Percentiles rank a stretch among this genome's conserved stretches.
Evolutionary conservation across 2,797 vertebrate species (phyloP).

Genomic region (Cephalopachus bancanus): DNA sequence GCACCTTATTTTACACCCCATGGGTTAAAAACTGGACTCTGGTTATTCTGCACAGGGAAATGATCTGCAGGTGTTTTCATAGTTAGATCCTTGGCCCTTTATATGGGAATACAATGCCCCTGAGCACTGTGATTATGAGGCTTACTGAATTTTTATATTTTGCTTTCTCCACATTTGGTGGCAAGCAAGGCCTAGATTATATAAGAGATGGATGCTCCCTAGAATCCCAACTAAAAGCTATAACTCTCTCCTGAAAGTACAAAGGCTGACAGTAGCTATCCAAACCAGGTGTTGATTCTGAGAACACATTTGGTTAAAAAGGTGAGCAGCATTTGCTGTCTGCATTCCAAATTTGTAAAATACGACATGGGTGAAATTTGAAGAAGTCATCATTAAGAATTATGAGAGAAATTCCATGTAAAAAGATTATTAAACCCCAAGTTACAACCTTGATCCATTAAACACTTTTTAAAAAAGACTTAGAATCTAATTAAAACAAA

Average conservation of each 20-base stretch:
- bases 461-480: background rate
- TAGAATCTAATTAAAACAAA: background rate
- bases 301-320: background rate
- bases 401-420: background rate
- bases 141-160: conserved; percentile 12
- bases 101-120: background rate
- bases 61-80: background rate
- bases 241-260: background rate
- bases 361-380: background rate
- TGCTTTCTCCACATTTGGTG: background rate
- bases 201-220: background rate
- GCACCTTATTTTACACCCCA: background rate
- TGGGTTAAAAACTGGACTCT: background rate
- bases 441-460: background rate
- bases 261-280: background rate
- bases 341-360: conserved; percentile 39
- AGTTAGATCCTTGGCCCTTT: background rate
- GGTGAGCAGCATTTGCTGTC: background rate
- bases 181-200: background rate
- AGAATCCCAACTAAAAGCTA: background rate
- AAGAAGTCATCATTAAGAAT: conserved; percentile 4
- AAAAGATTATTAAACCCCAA: background rate
- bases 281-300: background rate
- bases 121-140: background rate
- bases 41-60: background rate